These are phyloP conservation scores for Clostera curtula DNA, from an alignment of 2,888 invertebrate species.

Conservation along the genomic window DNA sequence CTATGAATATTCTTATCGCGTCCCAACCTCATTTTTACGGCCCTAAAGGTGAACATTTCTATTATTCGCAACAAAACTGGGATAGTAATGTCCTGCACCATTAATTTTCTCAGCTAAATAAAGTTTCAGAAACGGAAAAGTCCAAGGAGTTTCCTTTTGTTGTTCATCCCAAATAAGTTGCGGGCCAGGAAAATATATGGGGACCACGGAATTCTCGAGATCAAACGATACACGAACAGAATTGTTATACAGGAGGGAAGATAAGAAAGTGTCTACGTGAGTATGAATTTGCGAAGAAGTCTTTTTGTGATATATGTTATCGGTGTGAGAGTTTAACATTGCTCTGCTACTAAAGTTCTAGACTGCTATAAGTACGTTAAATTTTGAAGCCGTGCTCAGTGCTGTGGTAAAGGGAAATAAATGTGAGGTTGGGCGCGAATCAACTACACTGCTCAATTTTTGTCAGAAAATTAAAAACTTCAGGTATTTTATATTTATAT, in stretches of 20 bases:
- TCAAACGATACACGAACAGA: conserved; percentile 19
- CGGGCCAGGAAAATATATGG: conserved; percentile 20
- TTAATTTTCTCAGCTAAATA: conserved; percentile 25
- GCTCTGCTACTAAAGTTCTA: no score
- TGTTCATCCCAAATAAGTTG: conserved; percentile 22
- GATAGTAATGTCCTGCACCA: conserved; percentile 23
- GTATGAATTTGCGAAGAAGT: background rate
- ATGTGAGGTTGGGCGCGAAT: no score
- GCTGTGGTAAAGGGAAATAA: no score
- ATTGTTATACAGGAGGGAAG: conserved; percentile 10
- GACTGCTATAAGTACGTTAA: no score
- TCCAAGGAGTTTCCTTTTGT: conserved; percentile 25
- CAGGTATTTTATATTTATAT: no score
- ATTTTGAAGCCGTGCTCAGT: no score
- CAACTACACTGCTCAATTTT: no score
- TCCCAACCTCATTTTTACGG: conserved; percentile 13
- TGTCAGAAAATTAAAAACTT: no score
- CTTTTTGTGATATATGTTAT: no score
- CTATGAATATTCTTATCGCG: conserved; percentile 6
- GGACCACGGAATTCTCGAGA: conserved; percentile 15
- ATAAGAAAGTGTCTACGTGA: conserved; percentile 3
- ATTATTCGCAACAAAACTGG: conserved; percentile 12
- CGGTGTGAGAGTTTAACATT: no score
- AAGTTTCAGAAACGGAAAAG: conserved; percentile 25
- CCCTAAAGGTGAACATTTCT: conserved; percentile 19